Percentiles rank a stretch among this genome's conserved stretches.
These are phyloP conservation scores for Trematomus bernacchii DNA, from an alignment of 2,797 vertebrate genomes.

Conservation along the genomic window DNA sequence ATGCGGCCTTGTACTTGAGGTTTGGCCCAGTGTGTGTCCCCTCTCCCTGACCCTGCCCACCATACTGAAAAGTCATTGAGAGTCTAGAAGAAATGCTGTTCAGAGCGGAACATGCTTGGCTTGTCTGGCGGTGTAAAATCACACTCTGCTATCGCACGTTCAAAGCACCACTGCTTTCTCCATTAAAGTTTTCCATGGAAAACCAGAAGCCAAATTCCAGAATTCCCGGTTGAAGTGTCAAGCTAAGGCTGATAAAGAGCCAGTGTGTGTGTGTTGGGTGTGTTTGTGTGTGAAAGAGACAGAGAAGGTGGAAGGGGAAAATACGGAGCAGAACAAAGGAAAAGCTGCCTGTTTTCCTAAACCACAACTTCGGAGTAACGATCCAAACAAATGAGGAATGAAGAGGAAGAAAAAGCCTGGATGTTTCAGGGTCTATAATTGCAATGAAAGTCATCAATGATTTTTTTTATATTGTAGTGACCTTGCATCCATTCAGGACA, in stretches of 20 bases:
- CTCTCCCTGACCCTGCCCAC: slow-evolving; percentile 71
- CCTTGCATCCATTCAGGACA: slow-evolving; percentile 6
- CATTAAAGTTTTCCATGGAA: slow-evolving; percentile 83
- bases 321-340: slow-evolving; percentile 55
- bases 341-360: slow-evolving; percentile 73
- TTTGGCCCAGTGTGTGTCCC: slow-evolving; percentile 64
- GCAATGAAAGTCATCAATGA: slow-evolving; percentile 35
- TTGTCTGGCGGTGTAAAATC: slow-evolving; percentile 76
- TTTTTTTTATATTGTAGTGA: slow-evolving; percentile 23
- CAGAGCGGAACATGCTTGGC: slow-evolving; percentile 80
- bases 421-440: slow-evolving; percentile 57
- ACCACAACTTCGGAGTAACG: slow-evolving; percentile 49
- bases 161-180: slow-evolving; percentile 79
- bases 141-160: slow-evolving; percentile 72
- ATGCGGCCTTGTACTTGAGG: slow-evolving; percentile 74
- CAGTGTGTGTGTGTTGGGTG: slow-evolving; percentile 17
- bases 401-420: slow-evolving; percentile 52
- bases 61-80: slow-evolving; percentile 80
- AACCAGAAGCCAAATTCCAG: slow-evolving; percentile 74
- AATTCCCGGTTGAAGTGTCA: slow-evolving; percentile 75
- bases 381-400: slow-evolving; percentile 52
- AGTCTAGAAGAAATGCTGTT: slow-evolving; percentile 76
- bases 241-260: slow-evolving; percentile 61
- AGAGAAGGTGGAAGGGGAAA: slow-evolving; percentile 54
- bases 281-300: slow-evolving; percentile 24